Evolutionary conservation across 1,140 invertebrate genomes (phyloP).

Genomic region (Apis dorsata): DNA sequence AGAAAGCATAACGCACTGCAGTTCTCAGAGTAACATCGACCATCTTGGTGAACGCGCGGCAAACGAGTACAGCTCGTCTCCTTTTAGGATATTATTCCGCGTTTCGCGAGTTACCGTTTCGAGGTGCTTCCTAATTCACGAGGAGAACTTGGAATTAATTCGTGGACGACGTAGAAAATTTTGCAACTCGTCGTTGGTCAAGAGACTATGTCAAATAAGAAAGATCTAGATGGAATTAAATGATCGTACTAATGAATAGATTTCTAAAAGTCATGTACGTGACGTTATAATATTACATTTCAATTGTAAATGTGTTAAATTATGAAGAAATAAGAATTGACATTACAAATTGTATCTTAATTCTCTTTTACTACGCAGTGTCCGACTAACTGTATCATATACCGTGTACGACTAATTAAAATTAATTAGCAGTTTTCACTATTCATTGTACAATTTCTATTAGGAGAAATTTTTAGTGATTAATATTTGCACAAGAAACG

Average conservation of each 20-base stretch:
- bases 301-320: neutral
- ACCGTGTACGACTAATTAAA: neutral
- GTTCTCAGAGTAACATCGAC: slow-evolving; percentile 47
- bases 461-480: neutral
- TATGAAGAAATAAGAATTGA: neutral
- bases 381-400: neutral
- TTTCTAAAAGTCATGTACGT: slow-evolving; percentile 11
- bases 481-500: neutral
- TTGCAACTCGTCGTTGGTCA: neutral
- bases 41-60: slow-evolving; percentile 38
- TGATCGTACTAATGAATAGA: neutral
- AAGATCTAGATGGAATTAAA: neutral
- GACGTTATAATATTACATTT: neutral
- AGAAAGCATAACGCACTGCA: slow-evolving; percentile 74
- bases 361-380: neutral
- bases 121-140: neutral
- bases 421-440: slow-evolving; percentile 8
- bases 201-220: neutral
- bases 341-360: neutral
- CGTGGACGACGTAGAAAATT: neutral
- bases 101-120: slow-evolving; percentile 21
- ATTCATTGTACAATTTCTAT: neutral
- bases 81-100: slow-evolving; percentile 14
- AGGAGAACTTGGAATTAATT: neutral
- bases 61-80: slow-evolving; percentile 33